Evolutionary conservation across 2,113 vertebrate genomes (phyloP).

Genomic region (Ariopsis seemanni): DNA sequence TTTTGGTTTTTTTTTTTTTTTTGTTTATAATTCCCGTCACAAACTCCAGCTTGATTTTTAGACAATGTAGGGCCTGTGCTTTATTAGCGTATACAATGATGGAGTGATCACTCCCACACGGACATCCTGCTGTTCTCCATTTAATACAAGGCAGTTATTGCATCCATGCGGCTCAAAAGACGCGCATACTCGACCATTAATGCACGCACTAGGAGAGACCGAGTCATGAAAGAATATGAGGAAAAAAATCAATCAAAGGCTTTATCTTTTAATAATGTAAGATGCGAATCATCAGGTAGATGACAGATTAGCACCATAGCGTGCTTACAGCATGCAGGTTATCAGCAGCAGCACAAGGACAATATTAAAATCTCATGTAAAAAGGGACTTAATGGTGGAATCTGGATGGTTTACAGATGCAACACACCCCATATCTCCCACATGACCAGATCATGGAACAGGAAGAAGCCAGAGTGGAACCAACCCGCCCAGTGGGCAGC

Average conservation of each 20-base stretch:
- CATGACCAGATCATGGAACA: no score
- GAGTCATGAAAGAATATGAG: not conserved
- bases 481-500: no score
- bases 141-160: slow-evolving; percentile 20
- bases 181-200: not conserved
- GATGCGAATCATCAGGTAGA: not conserved
- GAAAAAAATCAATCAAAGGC: not conserved
- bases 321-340: not conserved
- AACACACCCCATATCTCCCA: no score
- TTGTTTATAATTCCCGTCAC: slow-evolving; percentile 65
- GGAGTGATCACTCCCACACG: slow-evolving; percentile 62
- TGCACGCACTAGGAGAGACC: slow-evolving; percentile 7
- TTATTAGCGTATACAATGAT: slow-evolving; percentile 66
- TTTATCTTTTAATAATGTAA: not conserved
- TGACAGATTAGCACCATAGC: not conserved
- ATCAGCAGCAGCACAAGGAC: not conserved
- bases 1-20: slow-evolving; percentile 54
- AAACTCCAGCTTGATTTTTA: slow-evolving; percentile 48
- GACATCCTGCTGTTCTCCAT: slow-evolving; percentile 48
- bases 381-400: not conserved
- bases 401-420: not conserved
- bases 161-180: slow-evolving; percentile 4
- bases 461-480: no score
- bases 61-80: slow-evolving; percentile 62
- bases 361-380: not conserved